Evolutionary conservation across 1,140 invertebrate genomes (phyloP).

Genomic region (Calephelis nemesis): DNA sequence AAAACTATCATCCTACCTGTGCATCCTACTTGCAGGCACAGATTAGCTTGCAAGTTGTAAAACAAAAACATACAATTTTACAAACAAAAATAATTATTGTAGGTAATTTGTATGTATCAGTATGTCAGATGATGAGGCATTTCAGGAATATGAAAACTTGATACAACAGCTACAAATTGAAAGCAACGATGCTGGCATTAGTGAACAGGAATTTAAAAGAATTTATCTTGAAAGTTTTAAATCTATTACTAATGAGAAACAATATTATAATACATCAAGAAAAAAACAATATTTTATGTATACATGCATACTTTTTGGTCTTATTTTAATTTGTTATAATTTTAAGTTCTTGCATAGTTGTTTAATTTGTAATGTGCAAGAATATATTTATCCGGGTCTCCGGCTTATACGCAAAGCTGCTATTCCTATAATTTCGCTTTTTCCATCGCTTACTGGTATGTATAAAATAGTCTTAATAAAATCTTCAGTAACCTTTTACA

Average conservation of each 20-base stretch:
- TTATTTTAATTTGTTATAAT: constrained; percentile 37
- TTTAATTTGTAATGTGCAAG: constrained; percentile 83
- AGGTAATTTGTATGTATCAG: not conserved
- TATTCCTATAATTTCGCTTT: constrained; percentile 81
- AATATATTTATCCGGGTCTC: constrained; percentile 85
- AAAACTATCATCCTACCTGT: too few species aligned
- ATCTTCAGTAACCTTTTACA: not conserved
- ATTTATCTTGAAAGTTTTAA: constrained; percentile 78
- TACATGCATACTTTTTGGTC: constrained; percentile 22
- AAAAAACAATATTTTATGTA: constrained; percentile 28
- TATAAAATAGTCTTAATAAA: not conserved
- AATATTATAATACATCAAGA: constrained; percentile 24
- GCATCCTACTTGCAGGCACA: too few species aligned
- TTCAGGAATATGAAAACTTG: constrained; percentile 52
- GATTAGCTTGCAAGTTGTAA: too few species aligned
- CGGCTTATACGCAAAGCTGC: constrained; percentile 81
- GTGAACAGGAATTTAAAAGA: constrained; percentile 75
- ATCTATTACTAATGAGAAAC: constrained; percentile 45
- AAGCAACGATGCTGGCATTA: constrained; percentile 58
- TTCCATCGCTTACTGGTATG: constrained; percentile 83
- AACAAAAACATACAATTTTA: too few species aligned
- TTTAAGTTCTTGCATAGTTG: constrained; percentile 76
- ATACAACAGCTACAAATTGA: constrained; percentile 49
- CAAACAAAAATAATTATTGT: too few species aligned
- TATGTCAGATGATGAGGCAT: constrained; percentile 40